phyloP scores from a whole-genome alignment of 2,888 invertebrate genomes.

The Phasia obesa region DNA sequence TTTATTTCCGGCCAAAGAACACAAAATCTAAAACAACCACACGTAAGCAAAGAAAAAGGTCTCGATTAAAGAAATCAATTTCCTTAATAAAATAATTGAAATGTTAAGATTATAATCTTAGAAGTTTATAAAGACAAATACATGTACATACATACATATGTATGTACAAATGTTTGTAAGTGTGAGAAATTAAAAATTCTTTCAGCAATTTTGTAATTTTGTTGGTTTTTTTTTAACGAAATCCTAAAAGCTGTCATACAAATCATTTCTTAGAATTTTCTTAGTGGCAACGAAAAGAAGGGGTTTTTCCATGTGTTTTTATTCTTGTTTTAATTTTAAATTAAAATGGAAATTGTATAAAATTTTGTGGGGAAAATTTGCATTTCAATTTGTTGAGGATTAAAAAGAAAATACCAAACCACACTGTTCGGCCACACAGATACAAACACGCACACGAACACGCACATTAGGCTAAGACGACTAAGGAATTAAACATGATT shows the following conservation, averaged over 20 bases:
- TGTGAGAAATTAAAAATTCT: conserved; percentile 58
- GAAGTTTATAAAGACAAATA: conserved; percentile 10
- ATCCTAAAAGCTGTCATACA: too few species aligned
- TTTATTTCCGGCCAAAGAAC: conserved; percentile 56
- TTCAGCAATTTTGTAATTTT: conserved; percentile 47
- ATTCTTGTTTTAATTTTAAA: conserved; percentile 43
- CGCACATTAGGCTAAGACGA: conserved; percentile 30
- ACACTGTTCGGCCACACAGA: conserved; percentile 38
- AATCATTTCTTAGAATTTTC: too few species aligned
- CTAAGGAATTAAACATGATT: conserved; percentile 72
- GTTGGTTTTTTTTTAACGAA: neutral
- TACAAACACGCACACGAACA: conserved; percentile 3
- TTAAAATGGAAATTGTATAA: conserved; percentile 59
- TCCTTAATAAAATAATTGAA: conserved; percentile 62
- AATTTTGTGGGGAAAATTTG: conserved; percentile 75
- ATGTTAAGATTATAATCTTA: conserved; percentile 60
- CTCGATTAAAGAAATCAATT: conserved; percentile 3
- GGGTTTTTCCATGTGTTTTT: conserved; percentile 11
- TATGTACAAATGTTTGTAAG: neutral
- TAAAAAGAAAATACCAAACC: conserved; percentile 61
- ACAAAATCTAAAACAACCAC: conserved; percentile 48
- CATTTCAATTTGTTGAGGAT: conserved; percentile 77
- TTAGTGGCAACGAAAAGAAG: neutral
- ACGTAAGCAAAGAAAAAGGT: conserved; percentile 29
- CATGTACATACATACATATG: too few species aligned